These are phyloP conservation scores for Scolopax mira DNA, from an alignment of 2,113 vertebrate genomes.

Conservation along the genomic window DNA sequence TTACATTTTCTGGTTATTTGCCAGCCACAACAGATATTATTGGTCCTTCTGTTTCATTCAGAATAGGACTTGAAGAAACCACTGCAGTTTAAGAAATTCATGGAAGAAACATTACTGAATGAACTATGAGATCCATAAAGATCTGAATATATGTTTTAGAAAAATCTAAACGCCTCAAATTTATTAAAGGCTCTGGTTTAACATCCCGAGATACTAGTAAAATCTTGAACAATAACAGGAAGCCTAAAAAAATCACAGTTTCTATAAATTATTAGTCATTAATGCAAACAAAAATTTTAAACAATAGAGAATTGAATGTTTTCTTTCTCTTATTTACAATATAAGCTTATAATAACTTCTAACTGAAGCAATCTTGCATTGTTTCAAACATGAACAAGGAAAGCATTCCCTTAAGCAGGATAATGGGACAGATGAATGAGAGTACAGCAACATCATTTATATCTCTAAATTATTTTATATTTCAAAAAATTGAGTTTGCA, in stretches of 20 bases:
- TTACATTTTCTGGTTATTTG: background rate
- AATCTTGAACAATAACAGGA: background rate
- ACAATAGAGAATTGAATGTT: rapidly evolving
- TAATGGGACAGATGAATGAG: background rate
- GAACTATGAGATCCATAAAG: background rate
- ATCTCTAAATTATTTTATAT: background rate
- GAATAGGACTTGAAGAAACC: background rate
- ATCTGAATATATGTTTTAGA: background rate
- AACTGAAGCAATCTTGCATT: background rate
- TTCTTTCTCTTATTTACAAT: background rate
- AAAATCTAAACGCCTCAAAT: background rate
- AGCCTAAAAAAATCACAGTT: background rate
- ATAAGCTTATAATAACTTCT: background rate
- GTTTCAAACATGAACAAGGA: background rate
- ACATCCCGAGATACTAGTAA: background rate
- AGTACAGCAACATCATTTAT: background rate
- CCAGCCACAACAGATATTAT: background rate
- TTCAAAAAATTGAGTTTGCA: background rate
- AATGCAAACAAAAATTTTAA: background rate
- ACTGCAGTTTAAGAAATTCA: background rate
- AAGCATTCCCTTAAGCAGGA: background rate
- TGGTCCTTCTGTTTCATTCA: background rate
- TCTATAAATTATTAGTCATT: background rate
- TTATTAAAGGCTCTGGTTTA: background rate
- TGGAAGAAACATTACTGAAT: background rate